These are phyloP conservation scores for Xestia xanthographa DNA, from an alignment of 2,888 invertebrate species.

Conservation along the genomic window DNA sequence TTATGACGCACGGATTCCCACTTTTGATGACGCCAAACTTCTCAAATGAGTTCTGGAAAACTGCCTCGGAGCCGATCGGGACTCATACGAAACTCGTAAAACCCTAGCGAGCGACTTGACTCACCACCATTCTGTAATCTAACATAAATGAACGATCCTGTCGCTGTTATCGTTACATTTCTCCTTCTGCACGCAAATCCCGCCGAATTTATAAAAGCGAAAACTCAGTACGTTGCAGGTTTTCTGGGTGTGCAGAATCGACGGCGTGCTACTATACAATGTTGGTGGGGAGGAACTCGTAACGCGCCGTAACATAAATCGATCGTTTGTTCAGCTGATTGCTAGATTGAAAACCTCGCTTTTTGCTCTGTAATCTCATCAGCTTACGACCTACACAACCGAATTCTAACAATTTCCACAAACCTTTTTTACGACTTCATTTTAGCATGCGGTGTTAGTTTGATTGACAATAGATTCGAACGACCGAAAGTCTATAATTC, in stretches of 20 bases:
- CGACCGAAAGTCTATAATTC: conserved; percentile 71
- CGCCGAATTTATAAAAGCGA: conserved; percentile 76
- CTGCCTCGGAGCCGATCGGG: conserved; percentile 81
- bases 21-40: conserved; percentile 85
- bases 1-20: conserved; percentile 75
- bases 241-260: conserved; percentile 79
- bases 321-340: conserved; percentile 86
- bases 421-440: conserved; percentile 54
- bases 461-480: conserved; percentile 74
- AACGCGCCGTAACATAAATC: conserved; percentile 83
- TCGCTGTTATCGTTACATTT: conserved; percentile 84
- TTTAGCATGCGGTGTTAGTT: conserved; percentile 54
- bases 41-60: conserved; percentile 83
- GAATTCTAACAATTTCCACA: conserved; percentile 59
- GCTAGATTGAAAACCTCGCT: conserved; percentile 82
- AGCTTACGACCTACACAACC: conserved; percentile 70
- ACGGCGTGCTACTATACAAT: conserved; percentile 74
- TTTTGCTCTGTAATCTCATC: conserved; percentile 80
- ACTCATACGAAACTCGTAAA: conserved; percentile 87
- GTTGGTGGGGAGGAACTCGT: conserved; percentile 77
- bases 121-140: conserved; percentile 79
- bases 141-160: conserved; percentile 84
- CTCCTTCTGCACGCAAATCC: conserved; percentile 85
- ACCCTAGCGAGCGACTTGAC: conserved; percentile 79
- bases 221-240: conserved; percentile 81